Evolutionary conservation across 2,797 vertebrate species (phyloP), one percentile per base, ranked within the genome.

Genomic region (Etheostoma nigrum): DNA sequence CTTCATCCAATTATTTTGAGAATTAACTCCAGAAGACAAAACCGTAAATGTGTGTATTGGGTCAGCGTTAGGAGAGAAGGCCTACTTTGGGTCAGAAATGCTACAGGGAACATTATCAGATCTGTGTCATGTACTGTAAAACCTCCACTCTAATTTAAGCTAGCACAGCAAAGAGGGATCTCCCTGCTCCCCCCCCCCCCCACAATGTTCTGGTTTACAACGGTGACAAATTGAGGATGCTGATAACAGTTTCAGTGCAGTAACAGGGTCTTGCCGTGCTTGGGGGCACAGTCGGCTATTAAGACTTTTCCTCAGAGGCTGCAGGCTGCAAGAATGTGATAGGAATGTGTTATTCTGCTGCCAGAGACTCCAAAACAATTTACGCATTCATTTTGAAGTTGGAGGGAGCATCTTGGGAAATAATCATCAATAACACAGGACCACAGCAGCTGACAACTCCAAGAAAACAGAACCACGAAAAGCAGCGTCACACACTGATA

Each of bases 41-140:
- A 67, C 60, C 9, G 51, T 45, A 48, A 80, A 62, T 12, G 13
- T 9, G 48, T 53, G 52, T 74, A 72, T 55, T 72, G 70, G 85
- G 78, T 83, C 83, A 84, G 70, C 45, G 25, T 12, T 44, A 23
- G 59, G 63, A 70, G 82, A 58, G 66, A 82, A 85, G 80, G 85
- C 78, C 88, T 85, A 85, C 78, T 88, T 88, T 74, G 61, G 71
- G 72, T 76, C 77, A 66, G 36, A 67, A 71, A 82, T 69, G 75
- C 73, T 47, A 33, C 13, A 67, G 72, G 74, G 68, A 70, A 72
- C 59, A 45, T 67, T 53, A 33, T 65, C 53, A 47, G 15, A 86
- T 88, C 80, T 89, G 80, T 90, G 86, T 82, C 81, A 62, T 55
- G 74, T 66, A 36, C 64, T 66, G 73, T 48, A 21, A 58, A 19